Evolutionary conservation across 1,140 invertebrate genomes (phyloP).

Genomic region (Aphelinus certus): DNA sequence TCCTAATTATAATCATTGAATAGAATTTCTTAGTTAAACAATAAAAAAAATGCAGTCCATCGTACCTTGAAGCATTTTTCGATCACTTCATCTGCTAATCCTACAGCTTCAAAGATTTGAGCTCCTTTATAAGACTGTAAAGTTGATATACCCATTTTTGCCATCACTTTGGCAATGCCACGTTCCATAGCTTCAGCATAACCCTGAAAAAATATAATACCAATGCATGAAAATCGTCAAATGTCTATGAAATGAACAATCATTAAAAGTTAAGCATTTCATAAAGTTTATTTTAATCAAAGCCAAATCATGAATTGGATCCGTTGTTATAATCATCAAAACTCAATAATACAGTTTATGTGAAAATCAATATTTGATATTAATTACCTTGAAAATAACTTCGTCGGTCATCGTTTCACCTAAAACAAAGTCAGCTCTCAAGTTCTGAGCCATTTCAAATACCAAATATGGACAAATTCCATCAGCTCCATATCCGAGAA

Average conservation of each 20-base stretch:
- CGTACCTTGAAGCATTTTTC: constrained; percentile 90
- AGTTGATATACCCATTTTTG: constrained; percentile 99
- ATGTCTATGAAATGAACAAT: constrained; percentile 5
- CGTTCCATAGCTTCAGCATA: constrained; percentile 80
- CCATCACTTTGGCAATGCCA: constrained; percentile 93
- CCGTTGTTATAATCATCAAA: constrained; percentile 32
- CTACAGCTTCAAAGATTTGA: constrained; percentile 99
- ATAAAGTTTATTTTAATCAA: constrained; percentile 28
- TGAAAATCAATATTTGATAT: background rate
- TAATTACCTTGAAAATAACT: constrained; percentile 81
- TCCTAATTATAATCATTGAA: constrained; percentile 53
- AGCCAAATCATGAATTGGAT: constrained; percentile 34
- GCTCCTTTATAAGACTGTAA: constrained; percentile 99
- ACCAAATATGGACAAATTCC: constrained; percentile 97
- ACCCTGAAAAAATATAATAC: constrained; percentile 63
- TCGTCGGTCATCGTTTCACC: constrained; percentile 81
- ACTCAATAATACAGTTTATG: constrained; percentile 1
- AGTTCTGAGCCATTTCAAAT: constrained; percentile 86
- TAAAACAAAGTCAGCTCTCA: constrained; percentile 85
- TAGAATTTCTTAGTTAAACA: constrained; percentile 6
- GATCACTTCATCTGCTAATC: constrained; percentile 90
- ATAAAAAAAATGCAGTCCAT: constrained; percentile 16
- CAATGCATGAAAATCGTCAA: background rate
- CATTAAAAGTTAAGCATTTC: background rate
- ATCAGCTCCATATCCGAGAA: constrained; percentile 97